Conservation (phyloP, 2,113 vertebrate species). For the Carassius carassius region DNA sequence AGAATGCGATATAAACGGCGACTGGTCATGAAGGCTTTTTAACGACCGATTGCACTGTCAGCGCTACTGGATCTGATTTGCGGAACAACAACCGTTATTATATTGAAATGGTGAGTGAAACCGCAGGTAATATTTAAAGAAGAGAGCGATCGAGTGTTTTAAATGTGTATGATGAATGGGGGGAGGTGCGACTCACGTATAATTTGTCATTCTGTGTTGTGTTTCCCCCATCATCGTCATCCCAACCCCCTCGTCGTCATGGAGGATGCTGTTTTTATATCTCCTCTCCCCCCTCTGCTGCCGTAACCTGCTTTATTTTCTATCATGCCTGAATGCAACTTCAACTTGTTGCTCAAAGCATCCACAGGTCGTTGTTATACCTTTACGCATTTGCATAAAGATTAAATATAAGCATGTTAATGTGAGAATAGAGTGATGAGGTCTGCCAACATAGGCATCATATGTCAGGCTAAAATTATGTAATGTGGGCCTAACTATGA, state of each 20-base stretch:
- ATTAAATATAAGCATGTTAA: not conserved
- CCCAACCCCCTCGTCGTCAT: slow-evolving; percentile 61
- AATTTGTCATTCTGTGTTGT: slow-evolving; percentile 48
- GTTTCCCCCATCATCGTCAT: slow-evolving; percentile 42
- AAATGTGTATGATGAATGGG: slow-evolving; percentile 31
- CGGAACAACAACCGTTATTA: slow-evolving; percentile 49
- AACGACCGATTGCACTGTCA: slow-evolving; percentile 61
- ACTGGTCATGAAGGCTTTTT: slow-evolving; percentile 57
- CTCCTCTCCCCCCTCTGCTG: slow-evolving; percentile 10
- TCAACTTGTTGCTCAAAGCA: slow-evolving; percentile 40
- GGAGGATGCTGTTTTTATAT: slow-evolving; percentile 68
- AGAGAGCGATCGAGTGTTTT: slow-evolving; percentile 3
- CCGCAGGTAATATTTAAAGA: not conserved
- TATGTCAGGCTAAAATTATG: not conserved
- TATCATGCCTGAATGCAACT: slow-evolving; percentile 26
- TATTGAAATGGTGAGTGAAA: slow-evolving; percentile 65
- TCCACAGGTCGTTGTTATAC: slow-evolving; percentile 53
- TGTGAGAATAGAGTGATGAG: not conserved
- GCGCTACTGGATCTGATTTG: slow-evolving; percentile 52
- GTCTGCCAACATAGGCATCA: not conserved
- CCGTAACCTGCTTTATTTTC: not conserved
- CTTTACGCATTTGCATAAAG: slow-evolving; percentile 5
- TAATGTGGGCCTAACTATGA: not conserved
- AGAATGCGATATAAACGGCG: slow-evolving; percentile 64
- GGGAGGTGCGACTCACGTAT: slow-evolving; percentile 26